Evolutionary conservation across 2,888 invertebrate genomes (phyloP).

Genomic region (Meandrusa payeni): DNA sequence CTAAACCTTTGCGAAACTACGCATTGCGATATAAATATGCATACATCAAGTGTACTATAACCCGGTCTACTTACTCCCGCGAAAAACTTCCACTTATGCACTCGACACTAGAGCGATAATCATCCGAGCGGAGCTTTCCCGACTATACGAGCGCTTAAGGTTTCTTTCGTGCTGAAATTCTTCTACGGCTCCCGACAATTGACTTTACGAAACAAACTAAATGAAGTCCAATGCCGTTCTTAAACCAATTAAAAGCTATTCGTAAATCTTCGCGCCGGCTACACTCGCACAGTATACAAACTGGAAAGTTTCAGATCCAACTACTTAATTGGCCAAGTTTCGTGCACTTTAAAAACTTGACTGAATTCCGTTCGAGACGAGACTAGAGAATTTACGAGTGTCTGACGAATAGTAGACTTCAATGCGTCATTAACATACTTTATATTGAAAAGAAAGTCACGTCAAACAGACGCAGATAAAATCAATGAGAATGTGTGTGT

Average conservation of each 20-base stretch:
- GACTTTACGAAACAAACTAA: slow-evolving; percentile 19
- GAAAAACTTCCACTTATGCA: slow-evolving; percentile 22
- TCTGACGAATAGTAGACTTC: too few relatives aligned
- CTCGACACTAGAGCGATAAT: slow-evolving; percentile 19
- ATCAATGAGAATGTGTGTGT: slow-evolving; percentile 9
- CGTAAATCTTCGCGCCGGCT: slow-evolving; percentile 25
- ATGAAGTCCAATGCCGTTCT: slow-evolving; percentile 11
- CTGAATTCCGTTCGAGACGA: slow-evolving; percentile 42
- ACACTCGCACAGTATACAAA: too few relatives aligned
- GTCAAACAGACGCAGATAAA: neutral
- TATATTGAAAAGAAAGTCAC: slow-evolving; percentile 7
- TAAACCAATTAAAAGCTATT: slow-evolving; percentile 24
- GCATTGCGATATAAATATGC: slow-evolving; percentile 9
- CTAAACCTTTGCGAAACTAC: slow-evolving; percentile 1
- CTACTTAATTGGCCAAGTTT: slow-evolving; percentile 66
- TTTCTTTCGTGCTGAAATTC: slow-evolving; percentile 14
- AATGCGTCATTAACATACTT: slow-evolving; percentile 15
- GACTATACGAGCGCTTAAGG: neutral
- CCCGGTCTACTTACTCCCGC: slow-evolving; percentile 11
- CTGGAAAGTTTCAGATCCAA: too few relatives aligned
- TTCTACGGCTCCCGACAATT: too few relatives aligned
- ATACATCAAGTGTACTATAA: slow-evolving; percentile 9
- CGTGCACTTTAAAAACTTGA: slow-evolving; percentile 54
- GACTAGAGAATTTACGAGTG: slow-evolving; percentile 34
- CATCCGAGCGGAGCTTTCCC: slow-evolving; percentile 10